Evolutionary conservation across 2,888 invertebrate species (phyloP).

Genomic region (Eupithecia inturbata): DNA sequence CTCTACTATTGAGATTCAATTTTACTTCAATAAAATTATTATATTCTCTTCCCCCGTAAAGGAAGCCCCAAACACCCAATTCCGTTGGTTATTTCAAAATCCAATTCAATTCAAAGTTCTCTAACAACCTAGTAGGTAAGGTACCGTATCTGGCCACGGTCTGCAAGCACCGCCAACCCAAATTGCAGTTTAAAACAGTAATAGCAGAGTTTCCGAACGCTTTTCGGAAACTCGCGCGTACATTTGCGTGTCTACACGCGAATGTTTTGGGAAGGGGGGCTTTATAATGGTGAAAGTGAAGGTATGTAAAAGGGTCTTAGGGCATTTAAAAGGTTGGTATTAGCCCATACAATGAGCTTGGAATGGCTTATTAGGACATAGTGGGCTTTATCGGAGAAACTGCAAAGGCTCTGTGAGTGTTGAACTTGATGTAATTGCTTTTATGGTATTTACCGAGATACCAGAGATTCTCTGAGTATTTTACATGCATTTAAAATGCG

Average conservation of each 20-base stretch:
- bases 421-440: background rate
- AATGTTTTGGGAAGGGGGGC: background rate
- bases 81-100: background rate
- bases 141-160: background rate
- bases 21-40: too few species aligned
- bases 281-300: background rate
- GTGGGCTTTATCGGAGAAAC: background rate
- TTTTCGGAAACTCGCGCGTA: constrained; percentile 23
- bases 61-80: background rate
- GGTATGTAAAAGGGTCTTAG: background rate
- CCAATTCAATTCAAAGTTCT: background rate
- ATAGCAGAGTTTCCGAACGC: constrained; percentile 27
- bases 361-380: background rate
- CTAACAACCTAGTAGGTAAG: background rate
- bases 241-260: constrained; percentile 33
- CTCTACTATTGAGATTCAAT: too few species aligned
- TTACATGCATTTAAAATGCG: too few species aligned
- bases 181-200: constrained; percentile 32
- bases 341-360: background rate
- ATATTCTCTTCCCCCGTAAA: background rate
- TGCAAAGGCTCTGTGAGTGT: background rate
- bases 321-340: background rate
- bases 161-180: constrained; percentile 12
- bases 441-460: background rate
- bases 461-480: background rate